These are phyloP conservation scores for Ptychodera flava DNA, from an alignment of 35 echinoderm and acorn worm genomes.

Conservation along the genomic window DNA sequence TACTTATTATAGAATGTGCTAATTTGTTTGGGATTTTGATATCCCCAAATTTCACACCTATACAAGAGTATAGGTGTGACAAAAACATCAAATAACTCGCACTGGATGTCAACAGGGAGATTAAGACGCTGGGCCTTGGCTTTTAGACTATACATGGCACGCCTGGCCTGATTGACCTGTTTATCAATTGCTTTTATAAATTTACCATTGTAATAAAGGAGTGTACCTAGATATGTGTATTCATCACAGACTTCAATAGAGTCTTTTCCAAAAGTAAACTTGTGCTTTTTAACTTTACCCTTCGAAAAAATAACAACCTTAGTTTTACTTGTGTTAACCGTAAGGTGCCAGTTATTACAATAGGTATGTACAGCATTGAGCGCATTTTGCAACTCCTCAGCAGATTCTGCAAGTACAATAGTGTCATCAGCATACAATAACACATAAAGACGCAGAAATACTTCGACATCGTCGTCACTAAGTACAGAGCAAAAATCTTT, in stretches of 20 bases:
- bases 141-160: neutral
- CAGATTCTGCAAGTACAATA: conserved; percentile 20
- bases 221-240: neutral
- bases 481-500: neutral
- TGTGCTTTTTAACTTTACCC: conserved; percentile 12
- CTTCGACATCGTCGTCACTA: neutral
- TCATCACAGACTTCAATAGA: no score
- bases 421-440: conserved; percentile 22
- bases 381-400: conserved; percentile 19
- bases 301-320: conserved; percentile 17
- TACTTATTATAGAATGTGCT: conserved; percentile 4
- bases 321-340: conserved; percentile 33
- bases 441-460: neutral
- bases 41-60: conserved; percentile 11
- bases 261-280: conserved; percentile 19
- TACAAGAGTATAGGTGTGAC: conserved; percentile 8
- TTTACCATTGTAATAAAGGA: neutral
- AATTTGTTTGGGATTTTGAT: conserved; percentile 2
- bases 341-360: conserved; percentile 27
- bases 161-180: conserved; percentile 10
- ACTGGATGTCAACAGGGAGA: neutral
- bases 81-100: conserved; percentile 3
- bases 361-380: conserved; percentile 9
- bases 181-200: conserved; percentile 10
- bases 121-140: neutral